Conservation (phyloP, 2,797 vertebrate species). For the Pempheris klunzingeri region DNA sequence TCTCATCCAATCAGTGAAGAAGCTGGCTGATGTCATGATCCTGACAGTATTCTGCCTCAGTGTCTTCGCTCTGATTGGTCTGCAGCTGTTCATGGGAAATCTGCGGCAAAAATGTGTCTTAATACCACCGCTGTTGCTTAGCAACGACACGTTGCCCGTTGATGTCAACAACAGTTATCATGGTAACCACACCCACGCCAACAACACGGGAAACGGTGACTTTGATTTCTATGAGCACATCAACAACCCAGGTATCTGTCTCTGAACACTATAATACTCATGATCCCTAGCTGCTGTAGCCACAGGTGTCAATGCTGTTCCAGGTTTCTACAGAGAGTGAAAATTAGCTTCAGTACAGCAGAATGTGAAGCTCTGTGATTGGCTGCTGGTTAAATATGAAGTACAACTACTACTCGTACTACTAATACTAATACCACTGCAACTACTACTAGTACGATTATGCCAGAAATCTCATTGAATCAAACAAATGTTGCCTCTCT, state of each 20-base stretch:
- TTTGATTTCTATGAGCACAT: conserved; percentile 87
- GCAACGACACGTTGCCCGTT: conserved; percentile 31
- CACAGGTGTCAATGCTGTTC: neutral
- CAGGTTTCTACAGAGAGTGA: too few relatives aligned
- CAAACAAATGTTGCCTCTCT: too few relatives aligned
- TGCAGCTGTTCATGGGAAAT: conserved; percentile 98
- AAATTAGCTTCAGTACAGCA: too few relatives aligned
- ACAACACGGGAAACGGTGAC: conserved; percentile 34
- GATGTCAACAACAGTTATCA: conserved; percentile 1
- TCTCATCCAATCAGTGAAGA: conserved; percentile 96
- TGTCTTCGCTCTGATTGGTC: conserved; percentile 93
- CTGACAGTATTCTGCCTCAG: conserved; percentile 95
- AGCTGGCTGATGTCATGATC: conserved; percentile 94
- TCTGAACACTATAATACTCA: neutral
- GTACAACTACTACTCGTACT: too few relatives aligned
- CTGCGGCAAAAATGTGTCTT: conserved; percentile 92
- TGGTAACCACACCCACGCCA: neutral
- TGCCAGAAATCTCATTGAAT: too few relatives aligned
- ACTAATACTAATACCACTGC: too few relatives aligned
- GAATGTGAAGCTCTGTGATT: neutral
- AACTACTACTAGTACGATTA: too few relatives aligned
- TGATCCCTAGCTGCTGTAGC: neutral
- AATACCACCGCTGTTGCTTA: conserved; percentile 71
- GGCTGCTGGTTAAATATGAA: neutral
- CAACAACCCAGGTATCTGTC: conserved; percentile 82